These are phyloP conservation scores for Caenorhabditis afra DNA, from an alignment of 2,888 invertebrate species.

Conservation along the genomic window DNA sequence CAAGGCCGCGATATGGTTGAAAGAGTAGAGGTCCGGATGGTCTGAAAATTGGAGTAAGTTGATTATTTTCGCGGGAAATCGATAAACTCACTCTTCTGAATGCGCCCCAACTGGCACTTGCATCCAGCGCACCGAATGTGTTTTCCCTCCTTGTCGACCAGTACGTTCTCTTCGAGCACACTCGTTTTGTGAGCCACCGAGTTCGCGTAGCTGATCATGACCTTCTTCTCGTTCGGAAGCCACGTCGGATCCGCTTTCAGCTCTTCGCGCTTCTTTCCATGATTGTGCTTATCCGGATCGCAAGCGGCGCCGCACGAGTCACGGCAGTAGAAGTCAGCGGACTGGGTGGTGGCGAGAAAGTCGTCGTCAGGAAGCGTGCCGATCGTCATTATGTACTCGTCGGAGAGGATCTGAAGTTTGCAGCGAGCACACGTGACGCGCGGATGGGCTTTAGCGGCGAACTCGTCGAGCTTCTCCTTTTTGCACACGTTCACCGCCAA, in stretches of 20 bases:
- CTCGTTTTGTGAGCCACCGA: slow-evolving; percentile 45
- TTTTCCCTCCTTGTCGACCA: slow-evolving; percentile 46
- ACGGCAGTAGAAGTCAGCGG: slow-evolving; percentile 74
- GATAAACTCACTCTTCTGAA: slow-evolving; percentile 55
- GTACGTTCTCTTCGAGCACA: slow-evolving; percentile 33
- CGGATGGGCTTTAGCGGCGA: slow-evolving; percentile 34
- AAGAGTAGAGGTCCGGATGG: slow-evolving; percentile 44
- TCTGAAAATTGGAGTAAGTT: slow-evolving; percentile 28
- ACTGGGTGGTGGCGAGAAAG: slow-evolving; percentile 70
- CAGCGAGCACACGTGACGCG: slow-evolving; percentile 32
- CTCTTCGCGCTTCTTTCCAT: slow-evolving; percentile 29
- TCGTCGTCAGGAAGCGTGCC: slow-evolving; percentile 71
- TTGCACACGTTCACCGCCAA: slow-evolving; percentile 68
- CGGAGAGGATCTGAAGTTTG: slow-evolving; percentile 24
- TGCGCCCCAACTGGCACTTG: slow-evolving; percentile 53
- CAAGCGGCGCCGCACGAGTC: slow-evolving; percentile 71
- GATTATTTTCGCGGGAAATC: background rate
- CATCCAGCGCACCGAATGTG: slow-evolving; percentile 62
- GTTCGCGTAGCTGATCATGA: slow-evolving; percentile 68
- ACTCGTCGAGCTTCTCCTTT: slow-evolving; percentile 64
- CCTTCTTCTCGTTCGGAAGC: slow-evolving; percentile 63
- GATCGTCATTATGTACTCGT: slow-evolving; percentile 57
- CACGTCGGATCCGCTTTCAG: slow-evolving; percentile 63
- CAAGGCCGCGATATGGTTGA: slow-evolving; percentile 48
- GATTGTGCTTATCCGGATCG: slow-evolving; percentile 63